phyloP scores from a whole-genome alignment of 2,113 vertebrate genomes.

The Pituophis catenifer region DNA sequence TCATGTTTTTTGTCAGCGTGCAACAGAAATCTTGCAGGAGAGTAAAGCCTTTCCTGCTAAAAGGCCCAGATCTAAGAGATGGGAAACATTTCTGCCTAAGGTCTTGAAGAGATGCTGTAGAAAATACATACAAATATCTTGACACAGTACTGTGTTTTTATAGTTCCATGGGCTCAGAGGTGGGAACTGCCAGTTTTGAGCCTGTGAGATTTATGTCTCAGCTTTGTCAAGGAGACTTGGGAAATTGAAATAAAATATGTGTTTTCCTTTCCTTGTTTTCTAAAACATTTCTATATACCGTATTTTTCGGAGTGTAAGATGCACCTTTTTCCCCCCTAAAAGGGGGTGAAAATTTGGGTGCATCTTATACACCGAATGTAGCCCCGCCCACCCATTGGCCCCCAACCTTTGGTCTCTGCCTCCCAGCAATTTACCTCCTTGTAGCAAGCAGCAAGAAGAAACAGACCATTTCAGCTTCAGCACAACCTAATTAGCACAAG shows the following conservation, averaged over 20 bases:
- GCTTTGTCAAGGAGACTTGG: background rate
- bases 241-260: background rate
- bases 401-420: too few relatives aligned
- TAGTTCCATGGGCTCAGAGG: background rate
- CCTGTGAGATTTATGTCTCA: background rate
- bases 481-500: too few relatives aligned
- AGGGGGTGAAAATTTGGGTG: too few relatives aligned
- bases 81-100: background rate
- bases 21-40: background rate
- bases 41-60: background rate
- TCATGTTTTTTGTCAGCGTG: background rate
- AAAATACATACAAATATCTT: background rate
- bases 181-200: background rate
- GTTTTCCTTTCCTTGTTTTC: background rate
- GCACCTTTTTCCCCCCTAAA: too few relatives aligned
- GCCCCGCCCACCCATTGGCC: too few relatives aligned
- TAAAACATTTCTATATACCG: background rate
- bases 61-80: background rate
- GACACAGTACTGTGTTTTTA: background rate
- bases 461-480: too few relatives aligned
- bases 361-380: too few relatives aligned
- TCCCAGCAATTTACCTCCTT: too few relatives aligned
- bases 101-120: background rate
- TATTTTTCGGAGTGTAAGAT: too few relatives aligned
- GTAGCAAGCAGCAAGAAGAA: too few relatives aligned